Base-by-base conservation (phyloP, 2,888 invertebrate species). In the Pheosia gnoma region DNA sequence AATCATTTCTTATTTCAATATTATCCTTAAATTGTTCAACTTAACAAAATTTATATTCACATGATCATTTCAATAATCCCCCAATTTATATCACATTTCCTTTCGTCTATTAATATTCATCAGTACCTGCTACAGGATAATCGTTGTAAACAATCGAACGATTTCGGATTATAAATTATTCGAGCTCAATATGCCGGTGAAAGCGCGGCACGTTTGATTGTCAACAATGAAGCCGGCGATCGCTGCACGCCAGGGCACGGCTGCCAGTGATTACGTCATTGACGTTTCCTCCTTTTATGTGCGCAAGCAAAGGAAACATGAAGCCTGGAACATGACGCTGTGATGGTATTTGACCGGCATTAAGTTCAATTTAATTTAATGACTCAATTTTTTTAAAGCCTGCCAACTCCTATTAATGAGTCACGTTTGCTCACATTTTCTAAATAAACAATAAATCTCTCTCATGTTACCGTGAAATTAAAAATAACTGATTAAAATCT, bases 401-500 rank as follows among this genome's bases (percentile, higher is more conserved):
- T 45, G 10, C 9, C 8, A 41, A 41, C 41, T 3, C 8, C 6
- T 41, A 41, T 5, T 41, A 41, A 41, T 41, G 41, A 3, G 8
- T 45, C 43, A 9, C 43, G 9, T 5, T 5, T 9, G 3, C 8
- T 9, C 4, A 45, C 43, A 9, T 9, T 9, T 45, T 4, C 8
- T 4, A 10, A 9, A 45, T 9, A 36, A 52, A 52, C 5, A 36
- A 52, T 52, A 36, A 1, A 37, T 51, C 25, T 3, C 47, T 55
- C 0, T 79, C 74, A 66, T 69, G 73, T 72, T 67, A 63, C 74
- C 72, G 61, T 74, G 59, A 77, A 75, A 80, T 80, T 71, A 74
- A 79, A 79, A 80, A 75, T 63, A 60, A 57, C 60, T 65, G 71
- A 79, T 77, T 79, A 74, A 76, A 80, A 70, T 68, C 65, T 65